Conservation (phyloP, 2,113 vertebrate species). For the Arothron firmamentum region DNA sequence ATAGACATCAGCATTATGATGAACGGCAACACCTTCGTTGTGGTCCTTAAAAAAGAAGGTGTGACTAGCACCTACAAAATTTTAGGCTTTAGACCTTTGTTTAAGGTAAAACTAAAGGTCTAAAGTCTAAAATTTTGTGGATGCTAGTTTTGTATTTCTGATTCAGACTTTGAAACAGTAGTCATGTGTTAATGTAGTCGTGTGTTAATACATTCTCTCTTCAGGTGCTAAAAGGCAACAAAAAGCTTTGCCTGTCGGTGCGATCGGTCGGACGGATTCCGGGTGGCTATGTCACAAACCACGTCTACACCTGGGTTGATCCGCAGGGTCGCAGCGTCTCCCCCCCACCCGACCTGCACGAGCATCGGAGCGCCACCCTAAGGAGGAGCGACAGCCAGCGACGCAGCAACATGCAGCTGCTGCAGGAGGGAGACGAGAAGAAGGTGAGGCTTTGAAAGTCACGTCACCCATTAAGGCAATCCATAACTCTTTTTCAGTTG, state of each 20-base stretch:
- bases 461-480: background rate
- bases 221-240: constrained; percentile 93
- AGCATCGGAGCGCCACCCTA: constrained; percentile 79
- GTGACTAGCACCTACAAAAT: no score
- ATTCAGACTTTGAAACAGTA: background rate
- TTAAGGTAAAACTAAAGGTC: no score
- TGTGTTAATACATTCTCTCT: background rate
- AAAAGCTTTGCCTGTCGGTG: constrained; percentile 89
- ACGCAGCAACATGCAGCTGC: constrained; percentile 87
- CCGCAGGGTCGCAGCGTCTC: constrained; percentile 89
- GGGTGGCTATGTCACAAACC: constrained; percentile 92
- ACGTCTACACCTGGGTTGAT: constrained; percentile 98
- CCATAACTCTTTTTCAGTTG: background rate
- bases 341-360: constrained; percentile 80
- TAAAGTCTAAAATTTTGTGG: no score
- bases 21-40: no score
- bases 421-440: constrained; percentile 93
- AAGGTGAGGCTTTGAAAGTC: constrained; percentile 77
- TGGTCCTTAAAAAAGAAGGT: no score
- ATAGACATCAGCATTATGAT: no score
- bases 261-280: constrained; percentile 91
- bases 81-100: no score
- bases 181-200: no score
- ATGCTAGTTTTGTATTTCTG: background rate
- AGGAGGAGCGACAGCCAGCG: constrained; percentile 76